Evolutionary conservation across 2,113 vertebrate genomes (phyloP), one percentile per base, ranked within the genome.

Genomic region (Rhagologus leucostigma): DNA sequence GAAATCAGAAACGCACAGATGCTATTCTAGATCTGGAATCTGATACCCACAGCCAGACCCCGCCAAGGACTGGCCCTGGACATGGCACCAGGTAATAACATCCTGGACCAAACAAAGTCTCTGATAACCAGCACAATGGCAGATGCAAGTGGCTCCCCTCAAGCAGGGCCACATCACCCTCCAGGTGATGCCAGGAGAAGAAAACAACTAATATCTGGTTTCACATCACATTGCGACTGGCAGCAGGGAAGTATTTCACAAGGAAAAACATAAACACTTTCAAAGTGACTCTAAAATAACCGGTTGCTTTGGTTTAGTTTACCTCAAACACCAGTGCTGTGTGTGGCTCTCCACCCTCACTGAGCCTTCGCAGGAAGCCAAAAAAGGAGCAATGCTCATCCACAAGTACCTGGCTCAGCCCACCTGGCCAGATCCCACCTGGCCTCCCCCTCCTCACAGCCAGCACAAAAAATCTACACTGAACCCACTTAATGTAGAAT

Each of bases 51-150:
- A 57, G 27, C 11, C 8, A 2, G 57, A 37, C 2, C 3, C 27
- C 3, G 5, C 13, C 3, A 0, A 35, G 78, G 52, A 41, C 5
- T 2, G 1, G 75, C 55, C 46, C 65, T 15, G 63, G 37, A 20
- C 26, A 3, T 0, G 3, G 37, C 50, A 33, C 32, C 35, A 37
- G 49, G 30, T 4, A 3, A 33, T 0, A 16, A 13, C 37, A 27
- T 5, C 17, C 78, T 33, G 21, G 21, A 11, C 52, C 30, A 42
- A 30, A 1, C 0, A 2, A 35, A 10, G 3, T 1, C 16, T 33
- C 3, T 13, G 52, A 11, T 7, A 37, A 11, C 57, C 71, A 55
- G n/a, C 16, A 29, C 1, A 6, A 1, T 1, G 16, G 24, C 52
- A 70, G 37, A 5, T 18, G 24, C 47, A 29, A 10, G n/a, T 16